phyloP scores from a whole-genome alignment of 2,888 invertebrate genomes.

The Chymomyza procnemis region DNA sequence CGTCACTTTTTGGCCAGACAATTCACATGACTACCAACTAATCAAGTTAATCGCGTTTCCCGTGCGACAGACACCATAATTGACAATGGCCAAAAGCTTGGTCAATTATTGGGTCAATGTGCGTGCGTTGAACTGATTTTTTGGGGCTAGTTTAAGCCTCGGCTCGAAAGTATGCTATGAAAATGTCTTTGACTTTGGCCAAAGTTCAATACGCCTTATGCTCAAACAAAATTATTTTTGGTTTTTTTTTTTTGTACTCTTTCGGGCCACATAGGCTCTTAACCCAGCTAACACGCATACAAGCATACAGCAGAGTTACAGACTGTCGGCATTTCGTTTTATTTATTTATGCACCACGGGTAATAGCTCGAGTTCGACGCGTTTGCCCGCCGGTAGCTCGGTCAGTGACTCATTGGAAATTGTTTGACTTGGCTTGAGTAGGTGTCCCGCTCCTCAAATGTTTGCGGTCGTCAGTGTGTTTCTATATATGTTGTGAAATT shows the following conservation, averaged over 20 bases:
- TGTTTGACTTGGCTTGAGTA: constrained; percentile 8
- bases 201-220: constrained; percentile 44
- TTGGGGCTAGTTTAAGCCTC: constrained; percentile 22
- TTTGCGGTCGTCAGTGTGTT: constrained; percentile 3
- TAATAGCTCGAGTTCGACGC: neutral
- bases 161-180: constrained; percentile 56
- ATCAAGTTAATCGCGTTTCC: constrained; percentile 3
- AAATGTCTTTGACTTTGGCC: constrained; percentile 29
- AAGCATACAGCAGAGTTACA: constrained; percentile 1
- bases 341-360: constrained; percentile 31
- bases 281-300: neutral
- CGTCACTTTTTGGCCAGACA: neutral
- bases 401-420: constrained; percentile 62
- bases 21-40: neutral
- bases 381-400: constrained; percentile 22
- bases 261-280: neutral
- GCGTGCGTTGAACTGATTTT: constrained; percentile 52
- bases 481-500: constrained; percentile 30
- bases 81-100: constrained; percentile 4
- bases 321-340: constrained; percentile 19
- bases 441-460: constrained; percentile 1
- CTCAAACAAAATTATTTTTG: constrained; percentile 6
- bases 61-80: constrained; percentile 14
- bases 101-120: constrained; percentile 64
- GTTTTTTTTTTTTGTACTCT: neutral